A percentile compares a stretch with the other conserved stretches of the same genome.
phyloP scores from a whole-genome alignment of 2,113 vertebrate species.

The Macrotus californicus region DNA sequence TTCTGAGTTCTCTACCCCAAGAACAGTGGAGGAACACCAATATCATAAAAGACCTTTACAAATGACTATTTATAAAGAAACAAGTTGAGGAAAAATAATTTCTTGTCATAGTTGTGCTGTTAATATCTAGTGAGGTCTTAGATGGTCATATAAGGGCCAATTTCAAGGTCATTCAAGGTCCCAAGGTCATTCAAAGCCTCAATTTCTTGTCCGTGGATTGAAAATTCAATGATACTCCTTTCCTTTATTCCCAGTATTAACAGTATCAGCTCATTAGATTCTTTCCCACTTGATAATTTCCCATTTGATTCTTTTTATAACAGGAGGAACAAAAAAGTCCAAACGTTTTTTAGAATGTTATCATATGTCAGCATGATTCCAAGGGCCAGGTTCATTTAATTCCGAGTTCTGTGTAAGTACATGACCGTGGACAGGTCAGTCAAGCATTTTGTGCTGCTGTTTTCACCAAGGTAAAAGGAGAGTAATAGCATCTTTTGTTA shows the following conservation, averaged over 20 bases:
- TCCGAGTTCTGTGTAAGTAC: not conserved
- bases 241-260: not conserved
- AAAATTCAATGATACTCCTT: not conserved
- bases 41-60: not conserved
- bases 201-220: not conserved
- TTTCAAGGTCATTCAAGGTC: no score
- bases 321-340: accelerated
- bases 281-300: not conserved
- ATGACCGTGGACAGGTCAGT: not conserved
- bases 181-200: not conserved
- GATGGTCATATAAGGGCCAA: not conserved
- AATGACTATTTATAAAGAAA: not conserved
- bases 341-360: not conserved
- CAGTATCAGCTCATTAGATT: not conserved
- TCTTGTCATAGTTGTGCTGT: not conserved
- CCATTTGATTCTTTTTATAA: not conserved
- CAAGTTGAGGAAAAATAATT: not conserved
- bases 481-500: not conserved
- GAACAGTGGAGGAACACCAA: not conserved
- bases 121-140: not conserved
- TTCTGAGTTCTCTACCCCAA: not conserved
- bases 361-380: not conserved
- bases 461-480: not conserved
- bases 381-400: not conserved
- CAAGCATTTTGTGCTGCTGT: not conserved